phyloP scores from a whole-genome alignment of 2,797 vertebrate species.

The Sebastes matsubarae region DNA sequence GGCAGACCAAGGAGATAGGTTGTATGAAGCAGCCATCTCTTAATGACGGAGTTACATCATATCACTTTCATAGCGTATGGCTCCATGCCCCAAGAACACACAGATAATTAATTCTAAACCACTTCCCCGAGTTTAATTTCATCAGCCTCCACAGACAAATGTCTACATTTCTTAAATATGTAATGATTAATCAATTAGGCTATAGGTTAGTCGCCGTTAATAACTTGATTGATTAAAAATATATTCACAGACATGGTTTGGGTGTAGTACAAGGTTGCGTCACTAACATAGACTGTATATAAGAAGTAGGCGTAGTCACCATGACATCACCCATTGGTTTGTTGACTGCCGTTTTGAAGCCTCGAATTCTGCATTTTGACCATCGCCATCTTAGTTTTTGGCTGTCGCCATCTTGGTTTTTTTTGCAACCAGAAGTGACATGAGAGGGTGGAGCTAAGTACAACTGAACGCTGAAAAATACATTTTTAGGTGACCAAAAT shows the following conservation, averaged over 20 bases:
- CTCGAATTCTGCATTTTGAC: too few relatives aligned
- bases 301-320: too few relatives aligned
- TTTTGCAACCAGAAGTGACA: too few relatives aligned
- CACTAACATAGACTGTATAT: too few relatives aligned
- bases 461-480: too few relatives aligned
- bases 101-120: constrained; percentile 42
- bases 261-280: neutral
- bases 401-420: too few relatives aligned
- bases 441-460: fast-evolving
- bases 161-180: constrained; percentile 4
- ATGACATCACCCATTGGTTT: too few relatives aligned
- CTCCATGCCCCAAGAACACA: constrained; percentile 45
- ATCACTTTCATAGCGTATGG: constrained; percentile 49
- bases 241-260: neutral
- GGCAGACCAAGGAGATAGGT: constrained; percentile 60
- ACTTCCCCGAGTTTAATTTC: constrained; percentile 28
- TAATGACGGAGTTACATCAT: constrained; percentile 63
- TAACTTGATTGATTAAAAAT: neutral
- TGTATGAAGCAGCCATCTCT: constrained; percentile 53
- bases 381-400: too few relatives aligned
- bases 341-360: too few relatives aligned
- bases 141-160: neutral
- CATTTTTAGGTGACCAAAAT: too few relatives aligned
- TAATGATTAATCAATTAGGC: neutral
- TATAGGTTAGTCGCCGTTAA: neutral